Conservation (phyloP, 2,113 vertebrate genomes). For the Typhlomys cinereus region DNA sequence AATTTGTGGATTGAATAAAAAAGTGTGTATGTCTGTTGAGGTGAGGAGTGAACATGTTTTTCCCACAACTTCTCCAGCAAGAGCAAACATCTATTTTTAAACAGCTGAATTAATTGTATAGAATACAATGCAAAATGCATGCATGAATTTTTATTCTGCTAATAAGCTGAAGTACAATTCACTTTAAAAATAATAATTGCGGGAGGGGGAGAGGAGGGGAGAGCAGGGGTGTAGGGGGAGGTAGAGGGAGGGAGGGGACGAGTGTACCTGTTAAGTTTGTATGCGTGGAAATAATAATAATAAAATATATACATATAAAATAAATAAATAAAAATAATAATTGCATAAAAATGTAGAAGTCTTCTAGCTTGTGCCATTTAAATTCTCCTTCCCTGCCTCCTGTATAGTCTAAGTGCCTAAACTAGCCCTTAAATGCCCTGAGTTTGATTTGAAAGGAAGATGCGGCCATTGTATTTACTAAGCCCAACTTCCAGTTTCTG, state of each 20-base stretch:
- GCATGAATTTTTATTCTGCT: slow-evolving; percentile 50
- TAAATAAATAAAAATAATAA: too few species aligned
- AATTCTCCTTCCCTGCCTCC: fast-evolving
- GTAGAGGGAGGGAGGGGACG: too few species aligned
- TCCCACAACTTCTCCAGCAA: background rate
- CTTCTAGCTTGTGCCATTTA: background rate
- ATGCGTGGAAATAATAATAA: too few species aligned
- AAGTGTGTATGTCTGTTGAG: background rate
- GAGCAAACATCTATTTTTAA: background rate
- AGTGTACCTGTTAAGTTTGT: too few species aligned
- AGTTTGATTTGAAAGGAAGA: background rate
- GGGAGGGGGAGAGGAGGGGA: too few species aligned
- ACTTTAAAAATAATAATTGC: slow-evolving; percentile 48
- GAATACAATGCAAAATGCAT: background rate
- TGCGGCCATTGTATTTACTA: background rate
- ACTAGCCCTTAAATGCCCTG: background rate
- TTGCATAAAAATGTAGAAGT: background rate
- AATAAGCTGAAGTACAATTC: background rate
- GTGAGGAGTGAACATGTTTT: background rate
- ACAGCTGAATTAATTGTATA: background rate
- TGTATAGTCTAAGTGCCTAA: background rate
- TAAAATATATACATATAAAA: too few species aligned
- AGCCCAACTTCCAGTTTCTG: background rate
- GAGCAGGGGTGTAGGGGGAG: too few species aligned
- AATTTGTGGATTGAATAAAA: slow-evolving; percentile 44